Conservation (phyloP, 2,888 invertebrate species). For the Trachelus tabidus region DNA sequence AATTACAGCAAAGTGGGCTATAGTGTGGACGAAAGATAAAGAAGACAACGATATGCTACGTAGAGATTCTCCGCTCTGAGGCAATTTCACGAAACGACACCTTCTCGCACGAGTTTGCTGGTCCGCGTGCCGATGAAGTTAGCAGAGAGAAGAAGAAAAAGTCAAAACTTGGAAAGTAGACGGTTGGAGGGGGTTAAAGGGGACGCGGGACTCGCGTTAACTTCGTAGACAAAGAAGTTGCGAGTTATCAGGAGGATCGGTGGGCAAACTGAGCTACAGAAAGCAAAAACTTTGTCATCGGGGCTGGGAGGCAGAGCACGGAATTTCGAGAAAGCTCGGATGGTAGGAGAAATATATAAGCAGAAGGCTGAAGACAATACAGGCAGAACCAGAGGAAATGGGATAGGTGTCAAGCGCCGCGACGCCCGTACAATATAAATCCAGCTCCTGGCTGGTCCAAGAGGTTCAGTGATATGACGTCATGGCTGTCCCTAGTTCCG, state of each 20-base stretch:
- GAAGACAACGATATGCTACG: background rate
- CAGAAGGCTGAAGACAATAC: background rate
- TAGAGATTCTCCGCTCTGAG: background rate
- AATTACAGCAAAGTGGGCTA: background rate
- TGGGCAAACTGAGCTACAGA: background rate
- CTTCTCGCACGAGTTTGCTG: background rate
- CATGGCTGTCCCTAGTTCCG: background rate
- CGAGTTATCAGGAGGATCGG: background rate
- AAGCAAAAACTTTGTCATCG: background rate
- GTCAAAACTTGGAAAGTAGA: background rate
- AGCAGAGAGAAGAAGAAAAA: background rate
- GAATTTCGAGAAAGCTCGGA: background rate
- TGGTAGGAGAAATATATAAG: background rate
- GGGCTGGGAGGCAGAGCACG: background rate
- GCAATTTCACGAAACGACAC: background rate
- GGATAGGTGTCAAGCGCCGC: background rate
- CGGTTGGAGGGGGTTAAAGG: background rate
- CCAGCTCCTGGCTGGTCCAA: background rate
- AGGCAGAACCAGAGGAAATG: background rate
- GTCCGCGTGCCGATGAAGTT: conserved; percentile 2
- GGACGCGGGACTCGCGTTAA: background rate
- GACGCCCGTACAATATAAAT: background rate
- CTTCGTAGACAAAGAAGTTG: conserved; percentile 3
- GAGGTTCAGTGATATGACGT: background rate
- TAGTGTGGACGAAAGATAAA: background rate